Base-by-base conservation (phyloP, 2,888 invertebrate genomes). In the Salpingus planirostris region DNA sequence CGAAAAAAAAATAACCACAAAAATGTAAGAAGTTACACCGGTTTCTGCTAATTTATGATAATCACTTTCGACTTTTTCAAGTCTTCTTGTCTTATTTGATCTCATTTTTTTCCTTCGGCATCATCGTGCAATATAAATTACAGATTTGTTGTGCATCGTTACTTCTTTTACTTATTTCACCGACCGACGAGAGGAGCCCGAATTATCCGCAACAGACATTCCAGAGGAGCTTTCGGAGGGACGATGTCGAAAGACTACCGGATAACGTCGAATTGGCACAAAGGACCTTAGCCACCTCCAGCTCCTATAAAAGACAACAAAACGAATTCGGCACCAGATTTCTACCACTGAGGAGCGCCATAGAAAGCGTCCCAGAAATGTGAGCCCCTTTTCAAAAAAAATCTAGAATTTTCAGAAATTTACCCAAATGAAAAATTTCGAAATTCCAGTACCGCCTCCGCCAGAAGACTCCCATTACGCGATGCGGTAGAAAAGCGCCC, bases 281-380 rank as follows among this genome's bases (percentile, higher is more conserved):
- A n/a, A n/a, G n/a, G n/a, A n/a, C n/a, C n/a, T n/a, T n/a, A n/a
- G n/a, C n/a, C n/a, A n/a, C n/a, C n/a, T n/a, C n/a, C n/a, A n/a
- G n/a, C n/a, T n/a, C n/a, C n/a, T n/a, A n/a, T n/a, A n/a, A n/a
- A n/a, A n/a, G n/a, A n/a, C n/a, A n/a, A n/a, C n/a, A n/a, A n/a
- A n/a, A n/a, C n/a, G 59, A 59, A 33, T 67, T 58, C 41, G 68
- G 68, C 13, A 62, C 64, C 10, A 60, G 52, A 32, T 62, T 61
- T 36, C 54, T 78, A 28, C 87, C 87, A 0, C 66, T 87, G 36
- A 70, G 88, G 36, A 71, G 76, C 27, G 85, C 88, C 1, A 84
- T 88, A 2, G 87, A 88, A 63, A 80, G 74, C 50, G 65, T 80
- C 34, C 82, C 82, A 5, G 58, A 65, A 44, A 46, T 60, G 67